Evolutionary conservation across 2,113 vertebrate species (phyloP).

Genomic region (Montifringilla adamsi): DNA sequence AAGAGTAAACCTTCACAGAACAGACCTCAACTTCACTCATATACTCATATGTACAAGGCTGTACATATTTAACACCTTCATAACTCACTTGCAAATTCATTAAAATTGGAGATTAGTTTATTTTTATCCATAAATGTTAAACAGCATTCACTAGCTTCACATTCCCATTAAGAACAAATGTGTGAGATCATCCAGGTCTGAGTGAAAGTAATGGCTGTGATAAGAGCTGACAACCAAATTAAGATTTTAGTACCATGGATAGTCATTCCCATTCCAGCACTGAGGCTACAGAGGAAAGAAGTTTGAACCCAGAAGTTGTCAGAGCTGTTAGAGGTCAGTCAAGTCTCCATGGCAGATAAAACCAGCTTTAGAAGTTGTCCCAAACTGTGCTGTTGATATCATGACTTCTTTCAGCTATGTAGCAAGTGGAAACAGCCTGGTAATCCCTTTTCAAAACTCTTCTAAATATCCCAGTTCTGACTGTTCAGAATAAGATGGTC

Average conservation of each 20-base stretch:
- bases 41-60: no score
- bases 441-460: background rate
- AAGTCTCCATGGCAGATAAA: background rate
- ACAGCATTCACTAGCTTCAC: background rate
- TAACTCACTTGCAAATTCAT: background rate
- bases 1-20: background rate
- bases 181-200: background rate
- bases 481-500: background rate
- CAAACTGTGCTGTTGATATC: background rate
- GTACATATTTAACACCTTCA: background rate
- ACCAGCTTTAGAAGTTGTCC: background rate
- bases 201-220: background rate
- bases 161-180: background rate
- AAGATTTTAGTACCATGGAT: background rate
- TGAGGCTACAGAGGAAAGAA: background rate
- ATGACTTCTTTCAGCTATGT: background rate
- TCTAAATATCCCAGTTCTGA: background rate
- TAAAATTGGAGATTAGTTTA: background rate
- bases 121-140: background rate
- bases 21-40: background rate
- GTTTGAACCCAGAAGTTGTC: background rate
- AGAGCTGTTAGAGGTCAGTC: background rate
- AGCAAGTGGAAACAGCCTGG: background rate
- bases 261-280: background rate
- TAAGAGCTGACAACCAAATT: conserved; percentile 30